phyloP scores from a whole-genome alignment of 2,113 vertebrate genomes.

The Apodemus sylvaticus region DNA sequence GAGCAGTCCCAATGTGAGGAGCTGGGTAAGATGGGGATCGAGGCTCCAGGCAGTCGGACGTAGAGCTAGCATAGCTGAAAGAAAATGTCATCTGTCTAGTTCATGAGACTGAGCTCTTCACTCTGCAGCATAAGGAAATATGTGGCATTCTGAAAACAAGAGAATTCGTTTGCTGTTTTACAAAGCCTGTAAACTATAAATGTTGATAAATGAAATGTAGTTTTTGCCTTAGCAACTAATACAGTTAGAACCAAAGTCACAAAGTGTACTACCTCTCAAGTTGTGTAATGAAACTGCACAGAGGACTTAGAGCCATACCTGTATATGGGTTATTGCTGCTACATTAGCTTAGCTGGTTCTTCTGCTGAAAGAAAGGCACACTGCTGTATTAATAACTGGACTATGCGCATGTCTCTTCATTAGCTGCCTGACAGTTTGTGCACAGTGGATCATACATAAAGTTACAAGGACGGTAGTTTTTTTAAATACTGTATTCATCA shows the following conservation, averaged over 20 bases:
- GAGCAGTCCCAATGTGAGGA: neutral
- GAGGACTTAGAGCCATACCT: neutral
- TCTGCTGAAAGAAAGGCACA: conserved; percentile 31
- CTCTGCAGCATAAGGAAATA: conserved; percentile 14
- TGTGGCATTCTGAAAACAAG: conserved; percentile 3
- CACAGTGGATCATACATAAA: conserved; percentile 53
- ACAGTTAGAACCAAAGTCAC: conserved; percentile 14
- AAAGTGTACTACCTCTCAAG: conserved; percentile 1
- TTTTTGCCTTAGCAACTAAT: conserved; percentile 42
- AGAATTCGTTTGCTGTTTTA: conserved; percentile 41
- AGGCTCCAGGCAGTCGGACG: neutral
- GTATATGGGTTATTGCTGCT: conserved; percentile 7
- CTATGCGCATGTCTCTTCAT: conserved; percentile 38
- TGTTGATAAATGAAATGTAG: conserved; percentile 24
- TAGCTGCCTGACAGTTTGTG: conserved; percentile 58
- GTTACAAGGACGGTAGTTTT: conserved; percentile 33
- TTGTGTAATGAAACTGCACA: neutral
- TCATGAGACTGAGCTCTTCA: neutral
- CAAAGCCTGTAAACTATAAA: conserved; percentile 9
- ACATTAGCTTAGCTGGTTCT: conserved; percentile 20
- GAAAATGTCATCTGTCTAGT: conserved; percentile 13
- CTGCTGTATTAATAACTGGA: conserved; percentile 7
- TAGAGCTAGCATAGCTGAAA: neutral
- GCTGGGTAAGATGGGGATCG: neutral
- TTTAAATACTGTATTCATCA: conserved; percentile 27